Evolutionary conservation across 2,113 vertebrate genomes (phyloP).

Genomic region (Saimiri boliviensis): DNA sequence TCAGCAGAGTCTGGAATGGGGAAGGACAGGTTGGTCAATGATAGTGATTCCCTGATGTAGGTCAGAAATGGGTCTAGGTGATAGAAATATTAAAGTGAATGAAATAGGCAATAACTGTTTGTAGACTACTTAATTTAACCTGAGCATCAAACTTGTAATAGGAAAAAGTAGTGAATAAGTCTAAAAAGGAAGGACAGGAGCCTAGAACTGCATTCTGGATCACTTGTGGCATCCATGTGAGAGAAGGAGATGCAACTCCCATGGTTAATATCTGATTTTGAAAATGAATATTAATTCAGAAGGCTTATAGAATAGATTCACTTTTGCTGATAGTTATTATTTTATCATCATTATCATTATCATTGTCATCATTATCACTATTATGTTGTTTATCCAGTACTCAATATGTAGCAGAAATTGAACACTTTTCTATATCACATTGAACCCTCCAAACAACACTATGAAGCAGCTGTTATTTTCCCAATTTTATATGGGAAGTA

Average conservation of each 20-base stretch:
- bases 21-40: neutral
- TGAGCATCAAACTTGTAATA: neutral
- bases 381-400: neutral
- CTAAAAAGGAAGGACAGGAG: neutral
- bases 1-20: neutral
- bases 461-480: neutral
- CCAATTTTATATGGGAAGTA: neutral
- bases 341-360: neutral
- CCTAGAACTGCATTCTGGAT: neutral
- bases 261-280: neutral
- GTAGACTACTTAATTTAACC: neutral
- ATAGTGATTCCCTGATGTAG: neutral
- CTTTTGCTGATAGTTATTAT: neutral
- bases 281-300: neutral
- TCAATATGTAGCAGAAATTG: neutral
- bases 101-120: neutral
- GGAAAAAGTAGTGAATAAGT: neutral
- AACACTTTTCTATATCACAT: neutral
- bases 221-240: rapidly evolving
- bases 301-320: neutral
- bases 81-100: neutral
- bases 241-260: rapidly evolving
- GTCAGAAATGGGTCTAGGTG: neutral
- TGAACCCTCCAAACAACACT: neutral
- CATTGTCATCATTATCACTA: neutral